Conservation (phyloP, 2,888 invertebrate species). For the Standfussiana lucernea region DNA sequence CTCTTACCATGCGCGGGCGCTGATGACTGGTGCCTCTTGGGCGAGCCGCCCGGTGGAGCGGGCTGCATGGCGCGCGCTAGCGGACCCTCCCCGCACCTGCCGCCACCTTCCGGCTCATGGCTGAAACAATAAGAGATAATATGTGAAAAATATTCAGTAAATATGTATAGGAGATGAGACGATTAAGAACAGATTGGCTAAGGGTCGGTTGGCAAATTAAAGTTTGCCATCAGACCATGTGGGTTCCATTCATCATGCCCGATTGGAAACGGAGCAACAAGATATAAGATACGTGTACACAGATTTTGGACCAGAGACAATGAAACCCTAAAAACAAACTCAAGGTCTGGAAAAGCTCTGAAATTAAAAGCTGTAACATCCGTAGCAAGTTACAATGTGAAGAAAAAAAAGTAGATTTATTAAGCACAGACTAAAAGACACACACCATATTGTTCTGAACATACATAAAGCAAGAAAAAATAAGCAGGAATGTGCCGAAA, state of each 20-base stretch:
- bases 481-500: background rate
- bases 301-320: background rate
- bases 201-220: background rate
- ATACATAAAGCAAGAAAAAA: background rate
- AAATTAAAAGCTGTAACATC: background rate
- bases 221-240: background rate
- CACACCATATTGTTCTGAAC: background rate
- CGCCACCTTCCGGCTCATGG: slow-evolving; percentile 93
- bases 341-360: no score
- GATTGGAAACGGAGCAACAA: background rate
- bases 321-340: no score
- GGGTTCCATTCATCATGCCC: background rate
- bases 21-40: slow-evolving; percentile 84
- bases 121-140: slow-evolving; percentile 86
- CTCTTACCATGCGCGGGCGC: slow-evolving; percentile 80
- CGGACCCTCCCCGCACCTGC: slow-evolving; percentile 91
- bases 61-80: slow-evolving; percentile 90
- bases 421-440: background rate
- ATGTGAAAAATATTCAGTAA: slow-evolving; percentile 21
- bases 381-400: background rate
- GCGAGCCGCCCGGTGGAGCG: slow-evolving; percentile 88
- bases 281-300: background rate
- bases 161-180: background rate
- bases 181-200: no score
- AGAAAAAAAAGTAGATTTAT: background rate